Evolutionary conservation across 2,113 vertebrate genomes (phyloP), one percentile per base, ranked within the genome.

Genomic region (Takifugu bimaculatus): DNA sequence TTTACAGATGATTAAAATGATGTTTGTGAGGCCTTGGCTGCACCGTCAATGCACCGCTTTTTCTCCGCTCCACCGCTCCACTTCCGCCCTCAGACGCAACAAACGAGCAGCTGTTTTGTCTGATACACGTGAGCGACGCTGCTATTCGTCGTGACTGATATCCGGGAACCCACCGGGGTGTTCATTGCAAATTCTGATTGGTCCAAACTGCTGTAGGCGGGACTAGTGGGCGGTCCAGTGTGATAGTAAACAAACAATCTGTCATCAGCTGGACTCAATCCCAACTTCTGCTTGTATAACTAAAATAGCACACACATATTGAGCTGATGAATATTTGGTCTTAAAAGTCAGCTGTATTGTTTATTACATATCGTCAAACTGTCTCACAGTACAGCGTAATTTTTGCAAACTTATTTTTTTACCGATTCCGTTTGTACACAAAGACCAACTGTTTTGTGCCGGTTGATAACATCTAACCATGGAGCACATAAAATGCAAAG

Each of bases 211-310:
- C 50, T 61, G 71, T 5, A 0, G 55, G 2, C 71, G 4, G 20
- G 2, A 0, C 1, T 50, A 25, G 42, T 0, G 47, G 20, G 39
- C 15, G 9, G 5, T 9, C 1, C 11, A 25, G n/a, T 47, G 50
- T 26, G n/a, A 75, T 48, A 15, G 80, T 85, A 87, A 87, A 87
- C 84, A 87, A 87, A 85, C 63, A 63, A 32, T 20, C 51, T 51
- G 49, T 39, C 44, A 65, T 48, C 62, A 65, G 55, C 48, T 74
- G 53, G 47, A 26, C 7, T 6, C 7, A 39, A 10, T 39, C 35
- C 35, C 35, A 11, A 39, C 35, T 39, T 39, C 7, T 39, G 7
- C 2, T 39, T 39, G 7, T 39, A 10, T 39, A 39, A 39, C 35
- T 10, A 39, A 39, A 39, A 10, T 39, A 11, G 2, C 35, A 39